Percentiles rank a stretch among this genome's conserved stretches.
These are phyloP conservation scores for Leucania comma DNA, from an alignment of 2,888 invertebrate species.

Conservation along the genomic window DNA sequence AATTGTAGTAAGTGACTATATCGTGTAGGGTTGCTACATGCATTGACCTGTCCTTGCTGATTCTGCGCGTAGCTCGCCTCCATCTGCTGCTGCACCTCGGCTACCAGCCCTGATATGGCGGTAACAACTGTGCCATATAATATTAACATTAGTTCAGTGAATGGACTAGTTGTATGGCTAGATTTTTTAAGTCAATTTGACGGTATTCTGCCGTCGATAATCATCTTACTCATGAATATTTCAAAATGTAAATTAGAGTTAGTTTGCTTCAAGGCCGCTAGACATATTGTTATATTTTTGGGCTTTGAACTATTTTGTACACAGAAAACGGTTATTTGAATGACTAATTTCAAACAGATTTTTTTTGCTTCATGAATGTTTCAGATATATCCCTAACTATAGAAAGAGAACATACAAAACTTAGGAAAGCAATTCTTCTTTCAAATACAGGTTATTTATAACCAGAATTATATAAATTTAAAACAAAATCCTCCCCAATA, in stretches of 20 bases:
- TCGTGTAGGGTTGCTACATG: constrained; percentile 72
- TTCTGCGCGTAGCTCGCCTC: constrained; percentile 89
- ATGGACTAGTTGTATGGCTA: constrained; percentile 16
- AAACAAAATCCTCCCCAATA: constrained; percentile 31
- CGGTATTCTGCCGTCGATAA: neutral
- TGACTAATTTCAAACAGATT: neutral
- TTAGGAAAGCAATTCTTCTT: neutral
- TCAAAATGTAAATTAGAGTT: neutral
- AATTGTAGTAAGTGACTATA: constrained; percentile 19
- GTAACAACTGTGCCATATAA: constrained; percentile 92
- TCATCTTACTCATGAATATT: constrained; percentile 4
- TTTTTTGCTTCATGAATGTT: neutral
- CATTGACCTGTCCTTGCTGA: constrained; percentile 89
- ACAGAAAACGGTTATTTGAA: neutral
- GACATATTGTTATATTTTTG: neutral
- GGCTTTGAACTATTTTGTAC: neutral
- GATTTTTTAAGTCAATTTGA: neutral
- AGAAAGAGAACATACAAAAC: neutral
- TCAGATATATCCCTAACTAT: neutral
- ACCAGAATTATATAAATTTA: constrained; percentile 9
- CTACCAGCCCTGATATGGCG: constrained; percentile 95
- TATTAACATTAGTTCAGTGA: constrained; percentile 64
- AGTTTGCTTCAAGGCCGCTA: constrained; percentile 5
- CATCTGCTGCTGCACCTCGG: constrained; percentile 95
- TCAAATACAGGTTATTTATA: constrained; percentile 14